These are phyloP conservation scores for Drosophila borealis DNA, from an alignment of 2,888 invertebrate species.

Conservation along the genomic window DNA sequence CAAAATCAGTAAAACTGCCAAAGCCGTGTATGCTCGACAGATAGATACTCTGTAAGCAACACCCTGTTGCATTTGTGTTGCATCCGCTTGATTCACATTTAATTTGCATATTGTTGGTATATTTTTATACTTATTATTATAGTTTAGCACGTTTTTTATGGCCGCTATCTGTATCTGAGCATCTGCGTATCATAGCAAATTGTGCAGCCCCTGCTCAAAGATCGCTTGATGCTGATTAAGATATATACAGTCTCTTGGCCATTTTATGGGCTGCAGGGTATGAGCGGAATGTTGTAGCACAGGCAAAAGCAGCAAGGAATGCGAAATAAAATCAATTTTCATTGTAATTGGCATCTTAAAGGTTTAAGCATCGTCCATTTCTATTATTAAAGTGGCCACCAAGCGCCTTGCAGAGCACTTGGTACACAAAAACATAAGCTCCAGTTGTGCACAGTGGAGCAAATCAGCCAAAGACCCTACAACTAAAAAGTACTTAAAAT, in stretches of 20 bases:
- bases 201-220: too few relatives aligned
- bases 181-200: too few relatives aligned
- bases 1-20: not conserved
- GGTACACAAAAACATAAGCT: slow-evolving; percentile 1
- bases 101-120: not conserved
- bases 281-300: slow-evolving; percentile 12
- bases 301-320: slow-evolving; percentile 33
- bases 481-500: too few relatives aligned
- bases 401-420: not conserved
- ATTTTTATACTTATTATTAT: not conserved
- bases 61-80: too few relatives aligned
- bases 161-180: too few relatives aligned
- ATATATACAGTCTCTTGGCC: not conserved
- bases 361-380: slow-evolving; percentile 63
- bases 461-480: not conserved
- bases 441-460: slow-evolving; percentile 2
- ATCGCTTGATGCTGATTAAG: too few relatives aligned
- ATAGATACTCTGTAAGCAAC: slow-evolving; percentile 13
- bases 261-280: slow-evolving; percentile 8
- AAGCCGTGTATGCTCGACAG: not conserved
- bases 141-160: too few relatives aligned
- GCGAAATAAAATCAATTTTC: slow-evolving; percentile 72
- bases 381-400: slow-evolving; percentile 55
- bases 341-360: slow-evolving; percentile 76
- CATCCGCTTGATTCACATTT: too few relatives aligned